Evolutionary conservation across 2,888 invertebrate species (phyloP), one percentile per base, ranked within the genome.

Genomic region (Heteropelma amictum): DNA sequence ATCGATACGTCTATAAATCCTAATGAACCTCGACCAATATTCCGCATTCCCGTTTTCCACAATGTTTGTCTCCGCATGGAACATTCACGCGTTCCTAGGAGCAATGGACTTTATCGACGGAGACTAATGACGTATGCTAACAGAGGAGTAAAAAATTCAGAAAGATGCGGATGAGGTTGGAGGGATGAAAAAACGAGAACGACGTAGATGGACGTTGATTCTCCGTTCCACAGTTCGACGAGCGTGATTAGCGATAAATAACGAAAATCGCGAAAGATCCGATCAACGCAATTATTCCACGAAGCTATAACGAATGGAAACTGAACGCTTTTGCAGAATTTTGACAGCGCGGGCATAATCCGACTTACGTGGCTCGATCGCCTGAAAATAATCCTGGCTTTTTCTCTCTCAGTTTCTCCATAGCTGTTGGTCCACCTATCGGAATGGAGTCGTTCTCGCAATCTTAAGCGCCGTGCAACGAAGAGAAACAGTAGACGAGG

Each of bases 1-100:
- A 85, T 83, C 84, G 85, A 87, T 86, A 81, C 83, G 83, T 83
- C 85, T 81, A 87, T 88, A 88, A 87, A 88, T 88, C 83, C 84
- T 85, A 87, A 88, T 88, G 85, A 87, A 87, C 84, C 85, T 84
- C 85, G 82, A 86, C 85, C 85, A 85, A 86, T 58, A 53, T 64
- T 28, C 49, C 12, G 12, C 51, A 33, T 60, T 53, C 60, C 45
- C 60, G 40, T 19, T 38, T 53, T 42, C 61, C 53, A 58, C 35
- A 45, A 14, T 30, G 40, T 30, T 19, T 42, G 60, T 26, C 68
- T 60, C 68, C 49, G 47, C 58, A 47, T 72, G 63, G 72, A 47
- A 67, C 56, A 76, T 67, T 38, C 40, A 60, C n/a, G 68, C 47
- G 67, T 65, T 35, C 45, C 58, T 56, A 42, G 68, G 42, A 60